A percentile compares a stretch with the other conserved stretches of the same genome.
These are phyloP conservation scores for Neodiprion lecontei DNA, from an alignment of 1,140 invertebrate genomes.

Conservation along the genomic window DNA sequence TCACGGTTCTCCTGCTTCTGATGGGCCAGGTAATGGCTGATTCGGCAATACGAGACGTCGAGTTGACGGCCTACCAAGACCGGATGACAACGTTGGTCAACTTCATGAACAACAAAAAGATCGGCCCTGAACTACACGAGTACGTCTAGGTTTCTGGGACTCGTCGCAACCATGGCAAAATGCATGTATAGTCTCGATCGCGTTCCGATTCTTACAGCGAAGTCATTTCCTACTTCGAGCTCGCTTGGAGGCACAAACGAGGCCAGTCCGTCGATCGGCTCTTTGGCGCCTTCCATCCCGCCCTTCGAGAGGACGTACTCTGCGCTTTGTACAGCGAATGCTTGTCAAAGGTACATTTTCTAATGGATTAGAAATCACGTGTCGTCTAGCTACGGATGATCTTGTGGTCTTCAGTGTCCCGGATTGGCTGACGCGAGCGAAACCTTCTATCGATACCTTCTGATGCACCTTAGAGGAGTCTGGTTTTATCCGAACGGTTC, in stretches of 20 bases:
- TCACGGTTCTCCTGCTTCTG: neutral
- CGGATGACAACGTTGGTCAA: conserved; percentile 51
- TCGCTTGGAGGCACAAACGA: conserved; percentile 31
- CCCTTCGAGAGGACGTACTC: conserved; percentile 29
- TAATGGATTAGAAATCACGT: conserved; percentile 19
- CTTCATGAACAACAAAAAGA: conserved; percentile 53
- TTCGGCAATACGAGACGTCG: conserved; percentile 36
- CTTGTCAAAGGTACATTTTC: conserved; percentile 25
- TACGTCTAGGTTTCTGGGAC: neutral
- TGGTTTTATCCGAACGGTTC: conserved; percentile 3
- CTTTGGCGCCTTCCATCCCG: conserved; percentile 28
- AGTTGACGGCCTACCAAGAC: conserved; percentile 54
- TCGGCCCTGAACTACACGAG: conserved; percentile 43
- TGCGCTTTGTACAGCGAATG: conserved; percentile 31
- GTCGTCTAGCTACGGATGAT: neutral
- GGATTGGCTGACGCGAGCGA: neutral
- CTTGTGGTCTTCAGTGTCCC: neutral
- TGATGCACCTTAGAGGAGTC: neutral
- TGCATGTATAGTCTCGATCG: neutral
- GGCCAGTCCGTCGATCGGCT: conserved; percentile 24
- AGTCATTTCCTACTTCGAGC: conserved; percentile 33
- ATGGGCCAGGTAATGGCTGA: neutral
- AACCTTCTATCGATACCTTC: neutral
- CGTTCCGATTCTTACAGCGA: conserved; percentile 5
- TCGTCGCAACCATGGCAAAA: neutral